These are phyloP conservation scores for Oreochromis mossambicus DNA, from an alignment of 2,797 vertebrate genomes.

Conservation along the genomic window DNA sequence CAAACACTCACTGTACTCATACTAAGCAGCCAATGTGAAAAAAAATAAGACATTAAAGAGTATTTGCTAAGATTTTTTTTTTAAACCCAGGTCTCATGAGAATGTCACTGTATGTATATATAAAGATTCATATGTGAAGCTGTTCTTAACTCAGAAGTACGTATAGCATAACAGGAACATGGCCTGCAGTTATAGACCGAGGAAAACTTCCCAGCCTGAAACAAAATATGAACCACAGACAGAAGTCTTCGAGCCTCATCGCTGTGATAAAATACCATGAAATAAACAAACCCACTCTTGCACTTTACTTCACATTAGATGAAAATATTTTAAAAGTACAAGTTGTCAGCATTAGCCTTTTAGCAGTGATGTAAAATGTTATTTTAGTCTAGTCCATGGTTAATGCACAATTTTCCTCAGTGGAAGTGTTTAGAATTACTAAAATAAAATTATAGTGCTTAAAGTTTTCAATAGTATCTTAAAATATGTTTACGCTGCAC, in stretches of 20 bases:
- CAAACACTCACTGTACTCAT: neutral
- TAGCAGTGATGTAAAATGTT: neutral
- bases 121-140: neutral
- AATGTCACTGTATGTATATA: neutral
- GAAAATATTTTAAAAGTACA: neutral
- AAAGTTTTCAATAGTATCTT: neutral
- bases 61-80: neutral
- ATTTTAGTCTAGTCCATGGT: neutral
- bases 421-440: neutral
- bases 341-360: neutral
- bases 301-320: neutral
- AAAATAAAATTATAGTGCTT: neutral
- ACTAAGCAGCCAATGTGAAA: neutral
- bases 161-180: neutral
- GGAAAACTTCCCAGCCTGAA: neutral
- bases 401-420: neutral
- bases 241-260: neutral
- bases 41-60: slow-evolving; percentile 6
- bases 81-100: neutral
- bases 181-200: neutral
- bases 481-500: neutral
- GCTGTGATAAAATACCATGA: neutral
- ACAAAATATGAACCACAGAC: neutral
- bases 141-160: neutral
- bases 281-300: neutral